These are phyloP conservation scores for Tipula lateralis DNA, from an alignment of 2,888 invertebrate species.

Conservation along the genomic window DNA sequence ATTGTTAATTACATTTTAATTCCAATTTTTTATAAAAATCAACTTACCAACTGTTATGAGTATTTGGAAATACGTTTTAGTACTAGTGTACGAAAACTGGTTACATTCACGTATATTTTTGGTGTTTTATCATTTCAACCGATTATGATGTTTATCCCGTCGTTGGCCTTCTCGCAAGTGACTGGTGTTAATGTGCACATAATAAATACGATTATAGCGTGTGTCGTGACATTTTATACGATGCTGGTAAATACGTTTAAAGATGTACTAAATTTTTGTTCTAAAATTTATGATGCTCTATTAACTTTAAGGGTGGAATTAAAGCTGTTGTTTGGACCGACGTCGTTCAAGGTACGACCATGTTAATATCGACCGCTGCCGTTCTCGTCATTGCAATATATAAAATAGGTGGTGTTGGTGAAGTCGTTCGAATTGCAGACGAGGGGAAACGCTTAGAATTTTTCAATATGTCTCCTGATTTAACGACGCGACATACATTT, in stretches of 20 bases:
- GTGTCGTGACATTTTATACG: constrained; percentile 57
- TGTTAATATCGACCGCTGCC: constrained; percentile 46
- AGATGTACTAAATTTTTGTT: background rate
- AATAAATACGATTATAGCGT: constrained; percentile 52
- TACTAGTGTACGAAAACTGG: constrained; percentile 41
- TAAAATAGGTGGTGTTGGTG: constrained; percentile 47
- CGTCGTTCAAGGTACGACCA: constrained; percentile 37
- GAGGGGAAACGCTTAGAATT: constrained; percentile 46
- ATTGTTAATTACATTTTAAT: constrained; percentile 43
- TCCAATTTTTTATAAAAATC: constrained; percentile 49
- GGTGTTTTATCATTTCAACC: constrained; percentile 43
- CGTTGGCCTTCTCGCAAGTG: constrained; percentile 46
- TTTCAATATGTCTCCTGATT: constrained; percentile 56
- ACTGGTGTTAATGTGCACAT: constrained; percentile 54
- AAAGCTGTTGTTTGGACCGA: constrained; percentile 52
- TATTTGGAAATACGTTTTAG: constrained; percentile 46
- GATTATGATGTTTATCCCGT: constrained; percentile 44
- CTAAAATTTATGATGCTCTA: background rate
- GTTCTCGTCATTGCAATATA: constrained; percentile 46
- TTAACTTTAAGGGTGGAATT: constrained; percentile 44
- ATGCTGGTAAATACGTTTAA: constrained; percentile 42
- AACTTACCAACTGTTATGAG: constrained; percentile 48
- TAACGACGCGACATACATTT: constrained; percentile 42
- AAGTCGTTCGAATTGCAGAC: constrained; percentile 44
- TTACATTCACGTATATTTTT: constrained; percentile 42